phyloP scores from a whole-genome alignment of 2,113 vertebrate genomes.

The Nerophis ophidion region DNA sequence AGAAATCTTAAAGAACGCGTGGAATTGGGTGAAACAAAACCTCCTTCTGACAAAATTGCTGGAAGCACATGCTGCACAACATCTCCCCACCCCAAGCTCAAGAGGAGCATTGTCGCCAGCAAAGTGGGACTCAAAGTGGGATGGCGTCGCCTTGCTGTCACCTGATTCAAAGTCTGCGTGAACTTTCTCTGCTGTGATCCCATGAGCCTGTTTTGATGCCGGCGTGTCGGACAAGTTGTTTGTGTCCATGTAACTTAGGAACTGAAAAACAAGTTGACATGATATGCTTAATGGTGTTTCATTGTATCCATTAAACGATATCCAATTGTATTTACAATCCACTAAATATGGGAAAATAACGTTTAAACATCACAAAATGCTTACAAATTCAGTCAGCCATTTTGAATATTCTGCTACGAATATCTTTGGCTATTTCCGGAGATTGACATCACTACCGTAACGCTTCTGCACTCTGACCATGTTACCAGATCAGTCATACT shows the following conservation, averaged over 20 bases:
- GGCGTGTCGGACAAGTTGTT: neutral
- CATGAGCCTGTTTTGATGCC: conserved; percentile 10
- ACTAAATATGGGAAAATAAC: too few species aligned
- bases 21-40: conserved; percentile 6
- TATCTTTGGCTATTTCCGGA: too few species aligned
- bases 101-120: conserved; percentile 12
- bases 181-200: neutral
- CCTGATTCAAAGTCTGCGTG: conserved; percentile 9
- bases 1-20: neutral
- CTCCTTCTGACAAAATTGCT: conserved; percentile 8
- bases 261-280: too few species aligned
- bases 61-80: neutral
- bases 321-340: too few species aligned
- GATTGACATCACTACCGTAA: too few species aligned
- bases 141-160: conserved; percentile 11
- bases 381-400: too few species aligned
- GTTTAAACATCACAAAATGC: too few species aligned
- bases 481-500: too few species aligned
- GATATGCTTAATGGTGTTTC: too few species aligned
- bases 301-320: too few species aligned
- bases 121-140: conserved; percentile 12
- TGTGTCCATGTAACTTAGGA: neutral
- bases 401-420: too few species aligned
- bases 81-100: neutral
- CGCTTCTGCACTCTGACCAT: too few species aligned